Percentiles rank a stretch among this genome's conserved stretches.
Conservation (phyloP, 2,113 vertebrate species). For the Caracal caracal region DNA sequence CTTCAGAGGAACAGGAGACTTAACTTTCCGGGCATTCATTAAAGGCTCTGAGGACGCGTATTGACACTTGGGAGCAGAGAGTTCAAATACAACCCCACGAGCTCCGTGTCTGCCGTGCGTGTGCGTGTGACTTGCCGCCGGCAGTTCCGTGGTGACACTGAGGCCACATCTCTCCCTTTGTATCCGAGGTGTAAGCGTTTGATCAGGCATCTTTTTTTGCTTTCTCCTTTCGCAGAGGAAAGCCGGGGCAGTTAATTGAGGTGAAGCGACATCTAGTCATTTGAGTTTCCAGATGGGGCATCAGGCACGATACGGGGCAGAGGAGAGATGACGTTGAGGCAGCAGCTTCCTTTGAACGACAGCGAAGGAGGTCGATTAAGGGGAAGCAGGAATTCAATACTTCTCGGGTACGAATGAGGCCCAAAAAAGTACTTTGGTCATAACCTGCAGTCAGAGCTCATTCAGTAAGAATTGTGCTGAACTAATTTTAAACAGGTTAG, state of each 20-base stretch:
- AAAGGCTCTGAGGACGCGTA: neutral
- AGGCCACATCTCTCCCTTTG: neutral
- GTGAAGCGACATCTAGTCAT: conserved; percentile 32
- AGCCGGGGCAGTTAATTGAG: neutral
- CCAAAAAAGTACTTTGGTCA: neutral
- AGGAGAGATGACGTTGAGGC: neutral
- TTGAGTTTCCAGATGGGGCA: neutral
- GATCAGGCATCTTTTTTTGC: neutral
- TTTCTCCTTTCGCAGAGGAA: neutral
- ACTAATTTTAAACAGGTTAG: conserved; percentile 22
- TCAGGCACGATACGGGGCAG: neutral
- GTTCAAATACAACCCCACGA: neutral
- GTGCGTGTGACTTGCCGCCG: neutral
- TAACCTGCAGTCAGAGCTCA: conserved; percentile 10
- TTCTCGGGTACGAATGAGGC: neutral
- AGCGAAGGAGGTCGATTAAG: neutral
- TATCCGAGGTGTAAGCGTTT: neutral
- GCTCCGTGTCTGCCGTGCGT: accelerated
- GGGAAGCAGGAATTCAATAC: neutral
- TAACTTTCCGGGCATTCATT: accelerated
- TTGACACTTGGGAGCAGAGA: neutral
- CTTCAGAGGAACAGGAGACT: neutral
- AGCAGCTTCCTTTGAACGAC: neutral
- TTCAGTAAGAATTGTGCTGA: neutral
- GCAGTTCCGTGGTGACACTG: accelerated